Conservation (phyloP, 2,888 invertebrate species). For the Auanema sp. region DNA sequence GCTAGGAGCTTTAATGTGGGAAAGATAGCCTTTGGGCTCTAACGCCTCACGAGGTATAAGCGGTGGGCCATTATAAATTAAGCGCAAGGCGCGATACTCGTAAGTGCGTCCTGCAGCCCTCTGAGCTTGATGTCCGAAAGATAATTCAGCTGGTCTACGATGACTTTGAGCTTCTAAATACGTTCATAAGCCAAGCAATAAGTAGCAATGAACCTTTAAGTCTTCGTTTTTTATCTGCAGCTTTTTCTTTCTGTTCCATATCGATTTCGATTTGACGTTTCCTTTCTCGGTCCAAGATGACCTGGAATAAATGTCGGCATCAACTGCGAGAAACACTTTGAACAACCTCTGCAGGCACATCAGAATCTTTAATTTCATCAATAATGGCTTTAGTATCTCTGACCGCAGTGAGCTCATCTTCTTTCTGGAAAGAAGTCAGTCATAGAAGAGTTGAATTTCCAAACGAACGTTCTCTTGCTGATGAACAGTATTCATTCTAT, state of each 20-base stretch:
- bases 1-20: slow-evolving; percentile 30
- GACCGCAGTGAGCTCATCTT: slow-evolving; percentile 27
- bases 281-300: slow-evolving; percentile 70
- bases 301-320: slow-evolving; percentile 11
- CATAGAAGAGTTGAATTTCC: not conserved
- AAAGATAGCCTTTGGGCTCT: slow-evolving; percentile 33
- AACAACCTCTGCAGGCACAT: slow-evolving; percentile 79
- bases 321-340: slow-evolving; percentile 68
- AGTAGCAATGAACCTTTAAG: slow-evolving; percentile 67
- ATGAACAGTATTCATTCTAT: slow-evolving; percentile 27
- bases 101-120: slow-evolving; percentile 36
- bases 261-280: slow-evolving; percentile 70
- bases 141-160: slow-evolving; percentile 39
- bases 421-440: slow-evolving; percentile 28
- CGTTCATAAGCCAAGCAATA: not conserved
- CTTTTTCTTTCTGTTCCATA: slow-evolving; percentile 65
- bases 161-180: slow-evolving; percentile 33
- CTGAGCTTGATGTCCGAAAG: slow-evolving; percentile 29
- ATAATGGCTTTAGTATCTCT: slow-evolving; percentile 76
- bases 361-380: slow-evolving; percentile 91
- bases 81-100: slow-evolving; percentile 28
- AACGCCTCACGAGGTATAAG: slow-evolving; percentile 30
- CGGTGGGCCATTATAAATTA: slow-evolving; percentile 41
- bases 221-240: slow-evolving; percentile 71
- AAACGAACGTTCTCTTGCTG: slow-evolving; percentile 29